These are phyloP conservation scores for Chironomus tepperi DNA, from an alignment of 1,140 invertebrate genomes.

Conservation along the genomic window DNA sequence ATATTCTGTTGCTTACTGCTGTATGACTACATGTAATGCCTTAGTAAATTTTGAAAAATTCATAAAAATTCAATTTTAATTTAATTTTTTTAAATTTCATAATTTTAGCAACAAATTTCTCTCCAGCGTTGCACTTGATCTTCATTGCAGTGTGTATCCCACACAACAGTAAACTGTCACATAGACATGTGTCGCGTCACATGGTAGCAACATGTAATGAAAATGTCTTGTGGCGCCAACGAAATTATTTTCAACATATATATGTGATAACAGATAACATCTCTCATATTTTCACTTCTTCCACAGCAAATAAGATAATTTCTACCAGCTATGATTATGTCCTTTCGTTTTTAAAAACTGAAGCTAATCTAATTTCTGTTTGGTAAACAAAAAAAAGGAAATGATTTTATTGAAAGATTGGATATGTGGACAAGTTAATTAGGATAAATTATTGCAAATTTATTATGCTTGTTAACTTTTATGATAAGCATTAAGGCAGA, in stretches of 20 bases:
- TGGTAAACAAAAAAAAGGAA: not conserved
- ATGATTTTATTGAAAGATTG: too few relatives aligned
- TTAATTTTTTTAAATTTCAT: not conserved
- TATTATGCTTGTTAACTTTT: not conserved
- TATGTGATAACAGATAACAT: not conserved
- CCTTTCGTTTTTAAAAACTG: not conserved
- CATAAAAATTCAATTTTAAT: too few relatives aligned
- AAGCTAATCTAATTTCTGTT: not conserved
- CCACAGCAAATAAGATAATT: not conserved
- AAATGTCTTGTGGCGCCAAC: not conserved
- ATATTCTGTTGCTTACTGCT: too few relatives aligned
- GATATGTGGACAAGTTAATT: not conserved
- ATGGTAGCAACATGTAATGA: not conserved
- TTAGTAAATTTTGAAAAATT: too few relatives aligned
- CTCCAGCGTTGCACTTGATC: not conserved
- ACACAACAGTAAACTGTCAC: not conserved
- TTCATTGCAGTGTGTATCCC: not conserved
- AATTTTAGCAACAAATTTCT: not conserved
- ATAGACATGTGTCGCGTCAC: not conserved
- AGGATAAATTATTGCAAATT: constrained; percentile 9
- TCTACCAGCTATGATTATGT: not conserved
- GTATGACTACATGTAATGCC: not conserved
- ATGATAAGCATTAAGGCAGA: not conserved
- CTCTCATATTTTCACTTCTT: constrained; percentile 7
- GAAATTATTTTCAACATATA: constrained; percentile 5